phyloP scores from a whole-genome alignment of 2,888 invertebrate species.

The Mythimna albipuncta region DNA sequence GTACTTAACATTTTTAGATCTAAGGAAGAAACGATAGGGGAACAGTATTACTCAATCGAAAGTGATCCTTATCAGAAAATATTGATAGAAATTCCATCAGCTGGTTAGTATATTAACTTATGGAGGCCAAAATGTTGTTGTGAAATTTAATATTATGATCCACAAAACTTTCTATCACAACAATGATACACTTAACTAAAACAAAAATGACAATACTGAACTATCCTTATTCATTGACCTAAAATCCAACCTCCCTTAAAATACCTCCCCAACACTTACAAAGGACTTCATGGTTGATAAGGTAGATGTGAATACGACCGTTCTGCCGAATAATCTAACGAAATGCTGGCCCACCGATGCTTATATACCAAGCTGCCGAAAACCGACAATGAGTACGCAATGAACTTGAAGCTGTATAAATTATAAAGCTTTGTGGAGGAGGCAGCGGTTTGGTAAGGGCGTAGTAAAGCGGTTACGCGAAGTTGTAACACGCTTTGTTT shows the following conservation, averaged over 20 bases:
- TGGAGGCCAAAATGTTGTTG: neutral
- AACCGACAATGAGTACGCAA: constrained; percentile 79
- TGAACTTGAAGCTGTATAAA: constrained; percentile 78
- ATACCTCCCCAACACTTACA: constrained; percentile 75
- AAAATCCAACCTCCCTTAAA: neutral
- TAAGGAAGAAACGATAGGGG: neutral
- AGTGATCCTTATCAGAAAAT: neutral
- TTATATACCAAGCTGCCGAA: constrained; percentile 83
- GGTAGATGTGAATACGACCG: constrained; percentile 68
- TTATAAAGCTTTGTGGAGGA: constrained; percentile 57
- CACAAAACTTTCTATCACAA: neutral
- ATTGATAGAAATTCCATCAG: no score
- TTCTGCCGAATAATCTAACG: constrained; percentile 81
- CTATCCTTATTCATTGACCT: neutral
- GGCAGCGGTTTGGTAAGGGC: constrained; percentile 24
- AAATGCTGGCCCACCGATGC: constrained; percentile 64
- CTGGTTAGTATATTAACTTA: no score
- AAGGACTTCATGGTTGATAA: constrained; percentile 82
- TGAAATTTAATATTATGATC: neutral
- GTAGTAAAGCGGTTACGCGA: constrained; percentile 18
- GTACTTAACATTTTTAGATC: no score
- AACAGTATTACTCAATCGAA: no score
- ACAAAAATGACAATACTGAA: neutral
- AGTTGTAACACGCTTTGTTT: constrained; percentile 26
- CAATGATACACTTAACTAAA: neutral